Base-by-base conservation (phyloP, 2,797 vertebrate genomes). In the Tapera naevia region DNA sequence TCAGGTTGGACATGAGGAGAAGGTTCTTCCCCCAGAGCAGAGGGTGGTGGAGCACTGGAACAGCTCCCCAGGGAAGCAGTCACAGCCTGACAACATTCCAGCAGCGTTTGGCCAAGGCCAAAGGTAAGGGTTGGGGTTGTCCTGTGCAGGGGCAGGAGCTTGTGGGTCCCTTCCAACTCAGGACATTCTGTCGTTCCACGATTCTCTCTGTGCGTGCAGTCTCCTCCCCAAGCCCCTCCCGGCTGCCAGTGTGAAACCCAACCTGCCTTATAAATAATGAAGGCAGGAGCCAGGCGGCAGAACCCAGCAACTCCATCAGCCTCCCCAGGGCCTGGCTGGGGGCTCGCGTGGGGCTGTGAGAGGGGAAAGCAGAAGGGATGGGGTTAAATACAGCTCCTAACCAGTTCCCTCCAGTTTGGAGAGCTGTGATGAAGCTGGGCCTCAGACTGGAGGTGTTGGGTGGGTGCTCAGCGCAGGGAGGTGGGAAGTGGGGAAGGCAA, bases 201-300 rank as follows among this genome's bases (percentile, higher is more conserved):
- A 48, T 21, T 48, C 46, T 17, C 17, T 46, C 69, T 22, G 39
- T 51, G 48, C 17, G 57, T 25, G 15, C 67, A 80, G 69, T n/a
- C 88, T 94, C 90, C 92, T 91, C 81, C 87, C 60, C 50, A 39
- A 51, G 2, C 53, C 41, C 53, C 67, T 84, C 86, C 86, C 72
- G 3, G 76, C 93, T 82, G 91, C 62, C 94, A 65, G 60, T n/a
- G 72, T 3, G 96, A 96, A 97, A 97, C 91, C 94, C 85, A 70
- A 97, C 74, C 97, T 95, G 96, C 94, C 93, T 97, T 82, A 95
- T 96, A 80, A 97, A 97, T 97, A 97, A 97, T 97, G 95, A 58
- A 96, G 89, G 85, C 76, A 28, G 72, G 73, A 95, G 88, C 32
- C 85, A 46, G 80, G 91, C n/a, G 4, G 28, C 67, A 5, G 5